Conservation (phyloP, 2,113 vertebrate genomes). For the Leptosomus discolor region DNA sequence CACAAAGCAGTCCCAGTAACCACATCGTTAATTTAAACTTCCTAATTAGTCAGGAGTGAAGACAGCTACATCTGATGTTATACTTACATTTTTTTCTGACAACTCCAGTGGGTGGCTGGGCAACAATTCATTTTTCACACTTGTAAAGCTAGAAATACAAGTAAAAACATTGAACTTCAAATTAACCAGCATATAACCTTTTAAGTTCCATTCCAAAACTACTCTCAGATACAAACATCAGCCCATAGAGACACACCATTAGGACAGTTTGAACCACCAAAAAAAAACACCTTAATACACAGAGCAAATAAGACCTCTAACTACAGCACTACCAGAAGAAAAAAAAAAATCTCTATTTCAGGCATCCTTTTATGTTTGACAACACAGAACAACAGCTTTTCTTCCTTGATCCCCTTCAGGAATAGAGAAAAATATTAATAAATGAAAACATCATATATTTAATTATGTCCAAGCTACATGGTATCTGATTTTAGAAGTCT, state of each 20-base stretch:
- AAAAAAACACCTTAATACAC: not conserved
- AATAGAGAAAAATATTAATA: not conserved
- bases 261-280: not conserved
- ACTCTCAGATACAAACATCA: not conserved
- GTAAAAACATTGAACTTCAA: not conserved
- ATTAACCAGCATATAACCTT: not conserved
- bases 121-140: constrained; percentile 89
- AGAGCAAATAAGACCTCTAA: not conserved
- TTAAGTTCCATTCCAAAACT: not conserved
- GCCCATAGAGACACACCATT: not conserved
- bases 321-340: not conserved
- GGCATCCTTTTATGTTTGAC: not conserved
- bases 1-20: not conserved
- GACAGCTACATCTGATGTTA: not conserved
- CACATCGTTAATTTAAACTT: not conserved
- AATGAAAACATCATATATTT: not conserved
- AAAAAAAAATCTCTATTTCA: not conserved
- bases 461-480: not conserved
- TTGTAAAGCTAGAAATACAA: constrained; percentile 81
- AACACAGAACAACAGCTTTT: not conserved
- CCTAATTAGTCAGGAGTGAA: not conserved
- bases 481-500: not conserved
- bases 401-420: not conserved
- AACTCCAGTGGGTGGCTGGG: constrained; percentile 92
- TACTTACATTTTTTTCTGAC: constrained; percentile 93